Percentiles rank a stretch among this genome's conserved stretches.
These are phyloP conservation scores for Gallinago undulata DNA, from an alignment of 2,113 vertebrate species.

Conservation along the genomic window DNA sequence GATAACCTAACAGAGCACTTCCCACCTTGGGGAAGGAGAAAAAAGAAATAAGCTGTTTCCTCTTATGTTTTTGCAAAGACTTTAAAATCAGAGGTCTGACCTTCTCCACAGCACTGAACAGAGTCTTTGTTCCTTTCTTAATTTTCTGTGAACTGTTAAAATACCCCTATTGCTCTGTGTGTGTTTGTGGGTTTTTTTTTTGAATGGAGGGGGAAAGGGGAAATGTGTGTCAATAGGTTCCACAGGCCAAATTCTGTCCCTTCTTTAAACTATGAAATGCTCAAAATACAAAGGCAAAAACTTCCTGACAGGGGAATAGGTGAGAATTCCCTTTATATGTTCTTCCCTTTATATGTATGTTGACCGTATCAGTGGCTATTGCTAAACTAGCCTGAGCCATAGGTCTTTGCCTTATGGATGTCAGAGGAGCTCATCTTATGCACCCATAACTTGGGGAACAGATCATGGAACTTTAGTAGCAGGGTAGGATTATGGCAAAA, in stretches of 20 bases:
- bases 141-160: neutral
- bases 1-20: neutral
- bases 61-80: neutral
- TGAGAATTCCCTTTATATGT: neutral
- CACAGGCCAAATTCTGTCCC: neutral
- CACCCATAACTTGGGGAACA: neutral
- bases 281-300: neutral
- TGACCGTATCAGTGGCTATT: neutral
- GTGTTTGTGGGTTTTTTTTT: neutral
- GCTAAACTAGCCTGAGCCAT: neutral
- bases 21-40: neutral
- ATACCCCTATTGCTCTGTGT: neutral
- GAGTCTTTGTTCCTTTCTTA: neutral
- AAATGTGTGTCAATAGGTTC: neutral
- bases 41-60: neutral
- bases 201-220: too few relatives aligned
- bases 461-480: too few relatives aligned
- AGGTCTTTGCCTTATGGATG: neutral
- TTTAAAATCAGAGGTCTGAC: neutral
- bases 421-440: neutral
- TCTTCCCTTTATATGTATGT: neutral
- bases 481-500: neutral
- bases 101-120: neutral
- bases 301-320: rapidly evolving
- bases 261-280: neutral